Evolutionary conservation across 1,140 invertebrate species (phyloP).

Genomic region (Drosophila cardini): DNA sequence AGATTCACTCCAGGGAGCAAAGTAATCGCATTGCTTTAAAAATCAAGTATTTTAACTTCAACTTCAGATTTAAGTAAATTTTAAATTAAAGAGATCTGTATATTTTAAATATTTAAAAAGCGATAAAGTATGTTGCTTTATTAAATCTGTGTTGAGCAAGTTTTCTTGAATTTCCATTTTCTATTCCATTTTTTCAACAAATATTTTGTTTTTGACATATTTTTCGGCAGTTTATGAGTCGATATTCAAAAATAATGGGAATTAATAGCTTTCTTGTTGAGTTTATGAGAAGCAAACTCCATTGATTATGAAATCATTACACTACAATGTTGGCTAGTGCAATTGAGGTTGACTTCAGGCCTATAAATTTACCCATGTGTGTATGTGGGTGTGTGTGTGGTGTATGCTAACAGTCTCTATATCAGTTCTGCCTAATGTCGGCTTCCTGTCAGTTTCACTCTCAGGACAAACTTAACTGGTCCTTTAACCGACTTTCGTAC

Average conservation of each 20-base stretch:
- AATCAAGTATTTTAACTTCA: too few species aligned
- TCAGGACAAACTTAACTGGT: slow-evolving; percentile 46
- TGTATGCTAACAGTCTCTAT: slow-evolving; percentile 50
- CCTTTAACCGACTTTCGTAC: slow-evolving; percentile 29
- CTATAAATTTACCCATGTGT: too few species aligned
- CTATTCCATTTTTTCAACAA: too few species aligned
- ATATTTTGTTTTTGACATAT: not conserved
- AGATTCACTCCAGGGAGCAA: too few species aligned
- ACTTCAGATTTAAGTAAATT: too few species aligned
- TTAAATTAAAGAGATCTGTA: too few species aligned
- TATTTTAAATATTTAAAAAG: too few species aligned
- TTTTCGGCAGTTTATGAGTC: not conserved
- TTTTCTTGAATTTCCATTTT: too few species aligned
- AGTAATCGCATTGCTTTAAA: too few species aligned
- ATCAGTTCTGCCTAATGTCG: slow-evolving; percentile 72
- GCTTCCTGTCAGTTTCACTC: slow-evolving; percentile 62
- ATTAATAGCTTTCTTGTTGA: not conserved
- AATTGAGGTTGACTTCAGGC: not conserved
- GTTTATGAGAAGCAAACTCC: not conserved
- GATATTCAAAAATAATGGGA: not conserved
- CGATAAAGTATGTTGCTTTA: too few species aligned
- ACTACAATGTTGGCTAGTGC: not conserved
- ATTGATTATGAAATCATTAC: slow-evolving; percentile 1
- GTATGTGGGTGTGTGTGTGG: not conserved
- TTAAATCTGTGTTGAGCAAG: too few species aligned